Percentiles rank a stretch among this genome's conserved stretches.
Evolutionary conservation across 2,888 invertebrate species (phyloP).

Genomic region (Tenthredo scrophulariae): DNA sequence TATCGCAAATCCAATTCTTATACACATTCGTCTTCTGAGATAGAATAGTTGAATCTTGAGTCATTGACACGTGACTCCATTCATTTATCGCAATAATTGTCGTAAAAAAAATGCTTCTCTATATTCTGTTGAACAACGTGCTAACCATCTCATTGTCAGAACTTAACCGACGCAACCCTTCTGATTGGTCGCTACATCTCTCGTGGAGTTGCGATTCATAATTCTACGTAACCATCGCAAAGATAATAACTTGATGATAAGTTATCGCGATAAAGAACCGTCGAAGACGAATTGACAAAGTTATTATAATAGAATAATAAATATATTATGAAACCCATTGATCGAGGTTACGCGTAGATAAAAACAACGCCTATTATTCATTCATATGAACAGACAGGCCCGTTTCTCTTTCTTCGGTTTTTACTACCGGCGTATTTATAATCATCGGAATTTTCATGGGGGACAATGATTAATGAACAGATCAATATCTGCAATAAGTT

Average conservation of each 20-base stretch:
- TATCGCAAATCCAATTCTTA: not conserved
- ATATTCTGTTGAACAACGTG: not conserved
- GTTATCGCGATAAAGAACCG: not conserved
- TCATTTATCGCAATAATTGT: not conserved
- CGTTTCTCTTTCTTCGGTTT: not conserved
- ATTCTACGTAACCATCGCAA: not conserved
- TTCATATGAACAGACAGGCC: not conserved
- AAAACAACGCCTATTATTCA: not conserved
- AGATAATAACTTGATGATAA: constrained; percentile 13
- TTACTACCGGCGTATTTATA: not conserved
- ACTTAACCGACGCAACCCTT: constrained; percentile 1
- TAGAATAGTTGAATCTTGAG: not conserved
- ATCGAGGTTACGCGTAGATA: not conserved
- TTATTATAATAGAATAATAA: not conserved
- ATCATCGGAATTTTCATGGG: not conserved
- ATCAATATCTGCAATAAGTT: not conserved
- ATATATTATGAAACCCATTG: not conserved
- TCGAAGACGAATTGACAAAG: not conserved
- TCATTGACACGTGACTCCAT: not conserved
- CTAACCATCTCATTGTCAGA: constrained; percentile 35
- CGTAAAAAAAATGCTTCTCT: not conserved
- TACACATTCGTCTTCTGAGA: not conserved
- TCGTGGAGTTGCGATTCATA: constrained; percentile 5
- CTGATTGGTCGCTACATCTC: constrained; percentile 10
- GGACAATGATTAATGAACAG: not conserved